Base-by-base conservation (phyloP, 2,797 vertebrate species). In the Hoplostethus mediterraneus region DNA sequence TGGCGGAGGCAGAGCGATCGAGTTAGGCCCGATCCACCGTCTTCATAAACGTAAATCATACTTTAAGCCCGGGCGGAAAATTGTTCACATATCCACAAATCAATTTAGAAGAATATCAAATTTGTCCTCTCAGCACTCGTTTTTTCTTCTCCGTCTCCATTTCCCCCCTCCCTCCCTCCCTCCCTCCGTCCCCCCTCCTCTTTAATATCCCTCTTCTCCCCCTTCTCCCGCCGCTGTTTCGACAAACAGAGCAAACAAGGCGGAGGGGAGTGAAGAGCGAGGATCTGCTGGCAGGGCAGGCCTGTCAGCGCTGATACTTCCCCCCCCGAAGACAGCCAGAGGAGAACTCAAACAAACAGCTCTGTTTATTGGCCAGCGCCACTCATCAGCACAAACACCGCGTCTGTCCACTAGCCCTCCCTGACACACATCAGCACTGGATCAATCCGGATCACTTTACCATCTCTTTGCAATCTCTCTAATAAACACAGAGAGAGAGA, bases 261-360 rank as follows among this genome's bases (percentile, higher is more conserved):
- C 0, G 10, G 14, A 47, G 17, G 25, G 25, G 14, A 31, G 28
- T 14, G 1, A 40, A 63, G 51, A 69, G n/a, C n/a, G 61, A 54
- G 38, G 53, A 54, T 11, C 33, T 7, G 31, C 25, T 17, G 62
- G 60, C 40, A 60, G 68, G 52, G 61, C 14, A 7, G 49, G 30
- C 51, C 58, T 76, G 58, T 76, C 76, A 42, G 53, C 25, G 59
- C 48, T 71, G 2, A 67, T 68, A 14, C 70, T 33, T 67, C 25
- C 21, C 17, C 31, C 67, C 17, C 31, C 67, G 28, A n/a, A 73
- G 60, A 58, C 36, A 55, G 57, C 56, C 62, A 53, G 68, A 79
- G 67, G 40, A 79, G 64, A 78, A 28, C 53, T 75, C 56, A 80
- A 72, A 87, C 78, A 85, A 81, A 81, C 75, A 81, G 60, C 73